Base-by-base conservation (phyloP, 2,797 vertebrate genomes). In the Sebastes itinus region DNA sequence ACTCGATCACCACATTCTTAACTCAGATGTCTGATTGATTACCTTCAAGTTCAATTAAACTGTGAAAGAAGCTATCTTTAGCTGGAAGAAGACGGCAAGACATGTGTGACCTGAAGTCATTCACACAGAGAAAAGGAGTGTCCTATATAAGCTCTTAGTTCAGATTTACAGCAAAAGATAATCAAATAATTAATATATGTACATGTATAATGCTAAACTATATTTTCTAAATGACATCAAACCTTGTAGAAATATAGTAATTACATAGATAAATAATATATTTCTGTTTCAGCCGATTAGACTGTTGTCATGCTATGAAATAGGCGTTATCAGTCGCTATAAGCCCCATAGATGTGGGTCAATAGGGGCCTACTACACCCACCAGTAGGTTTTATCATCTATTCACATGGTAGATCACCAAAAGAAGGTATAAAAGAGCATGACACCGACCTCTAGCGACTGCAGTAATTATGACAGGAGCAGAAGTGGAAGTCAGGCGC, bases 21-120 rank as follows among this genome's bases (percentile, higher is more conserved):
- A 72, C 87, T 89, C 88, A 75, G 78, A 90, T 74, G 86, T 90
- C 91, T 83, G 89, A 95, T 90, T 93, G 92, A 94, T 94, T 92
- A 81, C 82, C 72, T 90, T 88, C 89, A 87, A 85, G 89, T 92
- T 92, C 88, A 90, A 82, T 86, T 92, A 83, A 91, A 88, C 68
- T 79, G 61, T 62, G 64, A 77, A 83, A 85, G 75, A 30, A 63
- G 75, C 77, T 94, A 91, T 94, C 86, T 93, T 87, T 88, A 90
- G 64, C 28, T 1, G 2, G 20, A 70, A 81, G 78, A 70, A 73
- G 25, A 77, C 14, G 63, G 22, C 16, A 63, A 71, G 73, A 67
- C 59, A 60, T 11, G 22, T n/a, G n/a, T 65, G 67, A 86, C 72
- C 80, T 76, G n/a, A 75, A 73, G 78, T 78, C 60, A 70, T 25